Percentiles rank a stretch among this genome's conserved stretches.
phyloP scores from a whole-genome alignment of 2,888 invertebrate species.

The Parnassius glacialis region DNA sequence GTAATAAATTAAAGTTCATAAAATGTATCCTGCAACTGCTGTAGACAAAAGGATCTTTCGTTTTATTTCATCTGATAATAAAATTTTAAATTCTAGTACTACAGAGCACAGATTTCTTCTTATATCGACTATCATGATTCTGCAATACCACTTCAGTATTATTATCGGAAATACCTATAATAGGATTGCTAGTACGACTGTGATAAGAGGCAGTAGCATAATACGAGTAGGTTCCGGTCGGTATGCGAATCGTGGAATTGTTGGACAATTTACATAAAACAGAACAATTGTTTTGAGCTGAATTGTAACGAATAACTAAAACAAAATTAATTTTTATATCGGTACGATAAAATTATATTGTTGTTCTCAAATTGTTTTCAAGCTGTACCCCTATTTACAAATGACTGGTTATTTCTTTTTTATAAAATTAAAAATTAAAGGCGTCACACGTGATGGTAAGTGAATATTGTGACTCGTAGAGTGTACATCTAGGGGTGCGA shows the following conservation, averaged over 20 bases:
- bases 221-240: too few relatives aligned
- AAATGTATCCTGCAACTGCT: constrained; percentile 22
- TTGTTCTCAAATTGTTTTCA: too few relatives aligned
- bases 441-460: too few relatives aligned
- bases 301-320: too few relatives aligned
- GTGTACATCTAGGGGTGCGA: too few relatives aligned
- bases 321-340: too few relatives aligned
- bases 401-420: too few relatives aligned
- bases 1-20: constrained; percentile 23
- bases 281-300: not conserved
- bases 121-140: constrained; percentile 4
- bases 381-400: too few relatives aligned
- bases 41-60: constrained; percentile 23
- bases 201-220: not conserved
- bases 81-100: constrained; percentile 6
- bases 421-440: too few relatives aligned
- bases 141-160: constrained; percentile 3
- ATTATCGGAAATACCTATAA: not conserved
- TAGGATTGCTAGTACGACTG: not conserved
- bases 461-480: too few relatives aligned
- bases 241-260: too few relatives aligned
- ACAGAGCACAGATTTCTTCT: not conserved
- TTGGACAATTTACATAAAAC: not conserved
- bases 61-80: constrained; percentile 19
- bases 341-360: too few relatives aligned